Conservation (phyloP, 2,888 invertebrate genomes). For the Pachymerium ferrugineum region DNA sequence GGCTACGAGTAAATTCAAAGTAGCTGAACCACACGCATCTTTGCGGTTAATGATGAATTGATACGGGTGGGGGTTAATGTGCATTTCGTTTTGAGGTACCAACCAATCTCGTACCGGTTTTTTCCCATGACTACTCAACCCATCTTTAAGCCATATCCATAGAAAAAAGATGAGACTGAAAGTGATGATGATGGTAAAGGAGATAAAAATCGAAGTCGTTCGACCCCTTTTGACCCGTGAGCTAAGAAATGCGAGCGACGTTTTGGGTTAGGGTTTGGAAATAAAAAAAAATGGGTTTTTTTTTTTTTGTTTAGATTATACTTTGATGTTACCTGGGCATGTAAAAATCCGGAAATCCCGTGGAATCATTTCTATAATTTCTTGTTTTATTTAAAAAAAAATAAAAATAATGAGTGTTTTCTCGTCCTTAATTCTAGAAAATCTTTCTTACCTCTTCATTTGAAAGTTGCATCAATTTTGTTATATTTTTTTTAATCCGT, state of each 20-base stretch:
- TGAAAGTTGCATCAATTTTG: too few species aligned
- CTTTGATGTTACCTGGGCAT: background rate
- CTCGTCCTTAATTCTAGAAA: too few species aligned
- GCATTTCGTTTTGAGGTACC: background rate
- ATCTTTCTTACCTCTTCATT: constrained; percentile 14
- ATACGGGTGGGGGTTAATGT: constrained; percentile 33
- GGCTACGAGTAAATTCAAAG: constrained; percentile 31
- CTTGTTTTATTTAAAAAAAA: background rate
- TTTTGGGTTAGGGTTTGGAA: background rate
- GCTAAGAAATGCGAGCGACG: background rate
- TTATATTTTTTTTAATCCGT: too few species aligned
- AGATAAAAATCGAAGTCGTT: background rate
- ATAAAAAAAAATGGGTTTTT: background rate
- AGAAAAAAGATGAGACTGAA: background rate
- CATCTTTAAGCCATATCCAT: background rate
- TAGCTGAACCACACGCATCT: background rate
- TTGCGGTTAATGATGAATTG: constrained; percentile 16
- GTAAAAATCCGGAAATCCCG: background rate
- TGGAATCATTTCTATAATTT: background rate
- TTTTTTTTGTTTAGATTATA: background rate
- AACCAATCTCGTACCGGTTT: constrained; percentile 1
- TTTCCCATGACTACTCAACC: background rate
- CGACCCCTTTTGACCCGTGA: constrained; percentile 22
- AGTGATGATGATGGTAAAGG: background rate
- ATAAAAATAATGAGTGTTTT: background rate